A percentile compares a stretch with the other conserved stretches of the same genome.
Conservation (phyloP, 2,888 invertebrate genomes). For the Andrena bicolor region DNA sequence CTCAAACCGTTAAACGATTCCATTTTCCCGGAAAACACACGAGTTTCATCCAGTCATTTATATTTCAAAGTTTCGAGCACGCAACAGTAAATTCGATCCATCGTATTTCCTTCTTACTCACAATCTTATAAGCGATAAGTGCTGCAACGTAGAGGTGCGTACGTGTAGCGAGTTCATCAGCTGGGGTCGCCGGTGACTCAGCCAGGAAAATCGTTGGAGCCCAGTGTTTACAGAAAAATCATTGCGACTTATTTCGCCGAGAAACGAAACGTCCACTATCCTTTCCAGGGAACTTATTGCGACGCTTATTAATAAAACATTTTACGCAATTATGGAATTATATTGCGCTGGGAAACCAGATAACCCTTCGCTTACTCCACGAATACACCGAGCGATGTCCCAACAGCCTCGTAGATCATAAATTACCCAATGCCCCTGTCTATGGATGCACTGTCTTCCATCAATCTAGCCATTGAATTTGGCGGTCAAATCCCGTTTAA, state of each 20-base stretch:
- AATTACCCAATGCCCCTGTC: slow-evolving; percentile 12
- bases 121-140: slow-evolving; percentile 51
- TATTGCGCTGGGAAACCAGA: too few species aligned
- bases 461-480: slow-evolving; percentile 43
- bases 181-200: slow-evolving; percentile 56
- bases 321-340: too few species aligned
- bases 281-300: too few species aligned
- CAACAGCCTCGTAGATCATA: slow-evolving; percentile 13
- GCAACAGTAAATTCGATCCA: slow-evolving; percentile 28
- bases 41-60: too few species aligned
- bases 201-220: slow-evolving; percentile 42
- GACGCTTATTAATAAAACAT: too few species aligned
- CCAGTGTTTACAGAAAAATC: slow-evolving; percentile 43
- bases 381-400: not conserved
- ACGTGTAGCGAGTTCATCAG: slow-evolving; percentile 47
- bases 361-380: too few species aligned
- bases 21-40: not conserved
- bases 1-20: not conserved
- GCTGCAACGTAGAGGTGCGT: slow-evolving; percentile 13
- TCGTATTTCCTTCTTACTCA: slow-evolving; percentile 50
- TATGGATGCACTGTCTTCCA: slow-evolving; percentile 10
- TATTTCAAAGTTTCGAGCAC: not conserved
- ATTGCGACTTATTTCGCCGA: slow-evolving; percentile 7
- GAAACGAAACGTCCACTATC: not conserved
- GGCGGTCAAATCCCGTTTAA: slow-evolving; percentile 49